A percentile compares a stretch with the other conserved stretches of the same genome.
phyloP scores from a whole-genome alignment of 2,888 invertebrate species.

The Macaria liturata region DNA sequence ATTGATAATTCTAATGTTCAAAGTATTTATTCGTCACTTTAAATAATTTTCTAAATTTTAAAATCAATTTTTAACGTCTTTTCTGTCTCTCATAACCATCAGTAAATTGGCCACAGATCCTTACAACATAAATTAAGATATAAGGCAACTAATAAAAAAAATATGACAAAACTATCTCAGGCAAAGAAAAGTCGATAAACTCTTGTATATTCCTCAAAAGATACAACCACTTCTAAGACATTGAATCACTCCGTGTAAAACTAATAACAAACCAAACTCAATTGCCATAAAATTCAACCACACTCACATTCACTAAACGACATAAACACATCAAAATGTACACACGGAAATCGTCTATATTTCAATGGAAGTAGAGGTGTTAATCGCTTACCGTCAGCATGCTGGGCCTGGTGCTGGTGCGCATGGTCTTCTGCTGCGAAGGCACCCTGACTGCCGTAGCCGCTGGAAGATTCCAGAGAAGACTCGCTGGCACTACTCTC shows the following conservation, averaged over 20 bases:
- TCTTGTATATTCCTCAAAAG: too few relatives aligned
- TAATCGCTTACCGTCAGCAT: slow-evolving; percentile 68
- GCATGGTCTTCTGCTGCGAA: slow-evolving; percentile 84
- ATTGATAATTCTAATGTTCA: background rate
- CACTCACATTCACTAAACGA: slow-evolving; percentile 9
- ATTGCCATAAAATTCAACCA: slow-evolving; percentile 5
- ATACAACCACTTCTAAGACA: too few relatives aligned
- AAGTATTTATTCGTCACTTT: too few relatives aligned
- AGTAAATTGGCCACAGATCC: too few relatives aligned
- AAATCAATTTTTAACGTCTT: too few relatives aligned
- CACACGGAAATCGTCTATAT: slow-evolving; percentile 25
- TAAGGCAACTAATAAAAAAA: too few relatives aligned
- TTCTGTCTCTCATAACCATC: too few relatives aligned
- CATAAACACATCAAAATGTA: slow-evolving; percentile 8
- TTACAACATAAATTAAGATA: too few relatives aligned
- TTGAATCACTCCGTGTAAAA: too few relatives aligned
- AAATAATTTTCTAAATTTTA: too few relatives aligned
- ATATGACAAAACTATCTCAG: too few relatives aligned
- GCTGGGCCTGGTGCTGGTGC: slow-evolving; percentile 63
- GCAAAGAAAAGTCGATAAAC: too few relatives aligned
- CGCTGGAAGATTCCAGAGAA: slow-evolving; percentile 89
- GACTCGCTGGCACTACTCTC: slow-evolving; percentile 88
- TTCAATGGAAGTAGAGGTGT: slow-evolving; percentile 7
- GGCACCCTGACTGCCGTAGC: slow-evolving; percentile 90
- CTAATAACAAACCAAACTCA: slow-evolving; percentile 3